Conservation (phyloP, 2,113 vertebrate genomes). For the Onychostruthus taczanowskii region DNA sequence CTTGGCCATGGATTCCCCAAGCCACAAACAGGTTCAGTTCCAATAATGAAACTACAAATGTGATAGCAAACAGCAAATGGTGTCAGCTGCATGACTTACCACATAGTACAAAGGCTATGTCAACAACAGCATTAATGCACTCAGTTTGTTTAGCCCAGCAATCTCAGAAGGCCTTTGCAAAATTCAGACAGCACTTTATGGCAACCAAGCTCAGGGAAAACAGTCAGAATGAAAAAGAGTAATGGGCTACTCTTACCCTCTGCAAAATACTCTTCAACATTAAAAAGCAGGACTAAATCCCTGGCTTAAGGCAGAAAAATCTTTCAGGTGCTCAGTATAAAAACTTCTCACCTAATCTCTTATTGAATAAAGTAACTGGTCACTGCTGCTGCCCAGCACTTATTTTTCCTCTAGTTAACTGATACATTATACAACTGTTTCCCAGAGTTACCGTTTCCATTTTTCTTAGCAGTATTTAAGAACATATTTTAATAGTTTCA, state of each 20-base stretch:
- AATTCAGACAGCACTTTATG: neutral
- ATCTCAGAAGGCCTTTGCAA: neutral
- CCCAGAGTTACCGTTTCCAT: neutral
- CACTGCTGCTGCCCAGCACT: neutral
- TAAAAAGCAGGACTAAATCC: neutral
- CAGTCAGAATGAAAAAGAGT: neutral
- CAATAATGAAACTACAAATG: neutral
- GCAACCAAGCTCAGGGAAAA: neutral
- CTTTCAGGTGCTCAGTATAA: neutral
- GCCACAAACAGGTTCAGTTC: neutral
- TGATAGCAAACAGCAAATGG: neutral
- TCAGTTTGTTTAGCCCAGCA: neutral
- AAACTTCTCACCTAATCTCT: neutral
- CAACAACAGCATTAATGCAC: neutral
- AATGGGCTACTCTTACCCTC: neutral
- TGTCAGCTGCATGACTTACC: neutral
- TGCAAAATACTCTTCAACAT: neutral
- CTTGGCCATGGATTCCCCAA: neutral
- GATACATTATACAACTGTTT: neutral
- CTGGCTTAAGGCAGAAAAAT: neutral
- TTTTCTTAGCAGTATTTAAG: neutral
- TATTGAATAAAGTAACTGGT: neutral
- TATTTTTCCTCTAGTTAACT: neutral
- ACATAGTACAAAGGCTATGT: neutral
- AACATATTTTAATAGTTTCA: neutral